Percentiles rank a stretch among this genome's conserved stretches.
These are phyloP conservation scores for Anguilla megastoma DNA, from an alignment of 2,797 vertebrate species.

Conservation along the genomic window DNA sequence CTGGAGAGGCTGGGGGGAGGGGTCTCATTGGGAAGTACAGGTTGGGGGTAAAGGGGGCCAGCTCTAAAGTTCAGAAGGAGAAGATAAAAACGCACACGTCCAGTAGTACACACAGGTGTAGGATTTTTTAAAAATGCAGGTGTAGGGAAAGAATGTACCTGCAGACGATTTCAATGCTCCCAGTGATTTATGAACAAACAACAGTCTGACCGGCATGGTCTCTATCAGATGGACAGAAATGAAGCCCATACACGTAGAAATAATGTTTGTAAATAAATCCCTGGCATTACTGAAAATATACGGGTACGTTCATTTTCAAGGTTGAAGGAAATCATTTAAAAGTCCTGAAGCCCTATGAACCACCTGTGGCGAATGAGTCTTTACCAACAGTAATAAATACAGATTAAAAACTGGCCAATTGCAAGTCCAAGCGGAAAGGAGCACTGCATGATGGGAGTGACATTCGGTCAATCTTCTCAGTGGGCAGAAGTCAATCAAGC, in stretches of 20 bases:
- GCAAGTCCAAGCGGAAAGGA: neutral
- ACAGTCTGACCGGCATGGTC: neutral
- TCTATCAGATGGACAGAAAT: neutral
- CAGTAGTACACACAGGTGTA: neutral
- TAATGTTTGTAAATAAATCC: neutral
- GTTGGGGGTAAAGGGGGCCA: too few relatives aligned
- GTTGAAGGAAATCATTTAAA: neutral
- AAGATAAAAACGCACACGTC: neutral
- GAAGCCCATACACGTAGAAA: neutral
- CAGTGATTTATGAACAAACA: neutral
- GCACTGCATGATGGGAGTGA: conserved; percentile 8
- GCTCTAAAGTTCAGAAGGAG: neutral
- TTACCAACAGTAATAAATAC: neutral
- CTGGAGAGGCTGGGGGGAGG: neutral
- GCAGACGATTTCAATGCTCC: neutral
- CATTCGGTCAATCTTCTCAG: neutral
- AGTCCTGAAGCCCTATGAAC: neutral
- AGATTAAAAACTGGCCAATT: neutral
- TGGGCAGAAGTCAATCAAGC: neutral
- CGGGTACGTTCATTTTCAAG: neutral
- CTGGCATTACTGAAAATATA: neutral
- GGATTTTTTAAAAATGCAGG: neutral
- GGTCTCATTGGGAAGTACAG: neutral
- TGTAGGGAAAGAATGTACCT: neutral
- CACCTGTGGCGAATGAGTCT: neutral